A percentile compares a stretch with the other conserved stretches of the same genome.
Conservation (phyloP, 2,888 invertebrate genomes). For the Belgica antarctica region DNA sequence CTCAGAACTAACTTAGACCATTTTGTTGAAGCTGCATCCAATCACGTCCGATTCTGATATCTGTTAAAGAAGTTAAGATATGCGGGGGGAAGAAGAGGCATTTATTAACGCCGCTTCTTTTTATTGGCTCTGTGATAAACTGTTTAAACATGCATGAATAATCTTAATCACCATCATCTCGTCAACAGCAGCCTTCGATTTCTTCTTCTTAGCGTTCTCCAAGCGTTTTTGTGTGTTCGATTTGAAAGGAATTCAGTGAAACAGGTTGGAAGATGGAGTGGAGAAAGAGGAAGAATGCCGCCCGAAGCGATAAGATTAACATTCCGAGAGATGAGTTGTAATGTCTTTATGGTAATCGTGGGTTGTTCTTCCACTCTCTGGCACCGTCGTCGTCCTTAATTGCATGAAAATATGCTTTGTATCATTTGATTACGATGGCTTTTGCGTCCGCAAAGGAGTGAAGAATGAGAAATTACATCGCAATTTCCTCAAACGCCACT, state of each 20-base stretch:
- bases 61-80: constrained; percentile 15
- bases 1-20: no score
- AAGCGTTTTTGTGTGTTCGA: no score
- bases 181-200: constrained; percentile 14
- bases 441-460: neutral
- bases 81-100: neutral
- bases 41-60: neutral
- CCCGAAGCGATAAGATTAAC: constrained; percentile 33
- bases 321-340: constrained; percentile 36
- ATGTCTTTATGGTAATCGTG: constrained; percentile 39
- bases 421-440: neutral
- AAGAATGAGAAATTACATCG: constrained; percentile 27
- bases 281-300: constrained; percentile 19
- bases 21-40: neutral
- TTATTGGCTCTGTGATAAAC: neutral
- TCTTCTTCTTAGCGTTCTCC: neutral
- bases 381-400: constrained; percentile 32
- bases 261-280: constrained; percentile 38
- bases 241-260: constrained; percentile 30
- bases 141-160: constrained; percentile 8
- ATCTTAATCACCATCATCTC: constrained; percentile 21
- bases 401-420: constrained; percentile 20
- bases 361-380: no score
- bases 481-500: constrained; percentile 36
- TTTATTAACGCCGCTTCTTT: constrained; percentile 1